phyloP scores from a whole-genome alignment of 1,140 invertebrate species.

The Drosophila kikkawai region DNA sequence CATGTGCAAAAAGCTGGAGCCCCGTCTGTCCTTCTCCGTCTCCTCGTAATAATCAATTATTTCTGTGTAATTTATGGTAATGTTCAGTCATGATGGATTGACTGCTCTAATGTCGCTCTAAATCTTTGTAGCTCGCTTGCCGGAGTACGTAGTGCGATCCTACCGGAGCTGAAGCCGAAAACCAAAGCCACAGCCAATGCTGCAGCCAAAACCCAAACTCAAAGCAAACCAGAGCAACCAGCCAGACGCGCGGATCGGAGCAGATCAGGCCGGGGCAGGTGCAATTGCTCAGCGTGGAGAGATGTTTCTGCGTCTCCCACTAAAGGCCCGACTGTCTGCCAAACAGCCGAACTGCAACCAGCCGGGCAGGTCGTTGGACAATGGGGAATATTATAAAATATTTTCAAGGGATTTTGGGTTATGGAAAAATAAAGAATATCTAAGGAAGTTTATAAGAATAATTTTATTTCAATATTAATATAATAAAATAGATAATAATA shows the following conservation, averaged over 20 bases:
- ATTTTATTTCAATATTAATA: too few species aligned
- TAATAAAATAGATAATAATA: not conserved
- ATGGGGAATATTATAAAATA: conserved; percentile 21
- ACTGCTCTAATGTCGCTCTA: conserved; percentile 85
- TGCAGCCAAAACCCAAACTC: conserved; percentile 13
- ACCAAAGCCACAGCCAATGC: conserved; percentile 20
- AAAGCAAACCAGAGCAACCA: conserved; percentile 53
- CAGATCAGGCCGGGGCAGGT: conserved; percentile 66
- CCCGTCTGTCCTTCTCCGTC: conserved; percentile 60
- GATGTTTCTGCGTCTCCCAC: conserved; percentile 64
- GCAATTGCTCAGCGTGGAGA: conserved; percentile 67
- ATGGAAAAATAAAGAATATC: not conserved
- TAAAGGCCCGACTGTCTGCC: conserved; percentile 57
- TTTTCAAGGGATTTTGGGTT: not conserved
- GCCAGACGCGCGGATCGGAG: conserved; percentile 18
- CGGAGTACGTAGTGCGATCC: conserved; percentile 42
- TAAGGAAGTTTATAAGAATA: not conserved
- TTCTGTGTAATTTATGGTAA: conserved; percentile 85
- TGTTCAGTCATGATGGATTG: conserved; percentile 85
- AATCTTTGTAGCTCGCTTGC: conserved; percentile 79
- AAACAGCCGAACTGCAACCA: conserved; percentile 42
- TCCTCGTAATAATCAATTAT: conserved; percentile 85
- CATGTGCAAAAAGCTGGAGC: conserved; percentile 62
- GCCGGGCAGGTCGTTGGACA: conserved; percentile 49
- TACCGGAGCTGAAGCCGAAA: conserved; percentile 38